Percentiles rank a stretch among this genome's conserved stretches.
These are phyloP conservation scores for Ypsolopha scabrella DNA, from an alignment of 2,888 invertebrate genomes.

Conservation along the genomic window DNA sequence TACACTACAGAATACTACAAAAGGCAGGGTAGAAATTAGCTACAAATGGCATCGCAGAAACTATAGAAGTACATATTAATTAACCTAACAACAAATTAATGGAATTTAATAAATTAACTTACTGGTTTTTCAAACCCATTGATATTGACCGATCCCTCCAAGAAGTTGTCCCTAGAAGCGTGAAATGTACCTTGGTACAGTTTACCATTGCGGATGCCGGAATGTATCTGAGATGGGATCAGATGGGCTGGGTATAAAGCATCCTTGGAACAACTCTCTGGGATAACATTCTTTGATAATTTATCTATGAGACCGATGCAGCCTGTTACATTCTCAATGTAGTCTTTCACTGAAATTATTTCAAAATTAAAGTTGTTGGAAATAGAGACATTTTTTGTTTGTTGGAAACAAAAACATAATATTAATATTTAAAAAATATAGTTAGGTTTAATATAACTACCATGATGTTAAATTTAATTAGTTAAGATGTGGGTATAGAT, in stretches of 20 bases:
- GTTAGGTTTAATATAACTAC: too few relatives aligned
- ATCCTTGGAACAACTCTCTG: slow-evolving; percentile 69
- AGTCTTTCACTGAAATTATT: slow-evolving; percentile 73
- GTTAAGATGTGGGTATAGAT: too few relatives aligned
- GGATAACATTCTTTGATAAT: slow-evolving; percentile 76
- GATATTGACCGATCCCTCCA: slow-evolving; percentile 90
- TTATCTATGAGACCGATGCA: slow-evolving; percentile 83
- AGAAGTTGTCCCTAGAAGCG: slow-evolving; percentile 92
- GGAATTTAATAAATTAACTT: slow-evolving; percentile 18
- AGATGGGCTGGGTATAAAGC: slow-evolving; percentile 89
- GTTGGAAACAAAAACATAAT: too few relatives aligned
- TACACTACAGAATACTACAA: too few relatives aligned
- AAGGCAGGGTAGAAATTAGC: neutral
- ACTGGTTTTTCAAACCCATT: slow-evolving; percentile 85
- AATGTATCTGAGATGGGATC: slow-evolving; percentile 80
- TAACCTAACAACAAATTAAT: slow-evolving; percentile 5
- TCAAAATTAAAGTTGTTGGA: slow-evolving; percentile 2
- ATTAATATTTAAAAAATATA: too few relatives aligned
- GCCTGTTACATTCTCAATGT: slow-evolving; percentile 79
- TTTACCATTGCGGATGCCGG: slow-evolving; percentile 82
- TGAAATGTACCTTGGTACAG: slow-evolving; percentile 84
- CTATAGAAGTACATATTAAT: too few relatives aligned
- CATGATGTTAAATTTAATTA: too few relatives aligned
- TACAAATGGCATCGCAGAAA: neutral
- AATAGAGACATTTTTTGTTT: too few relatives aligned